Evolutionary conservation across 1,140 invertebrate genomes (phyloP), one percentile per base, ranked within the genome.

Genomic region (Danaus melanippus): DNA sequence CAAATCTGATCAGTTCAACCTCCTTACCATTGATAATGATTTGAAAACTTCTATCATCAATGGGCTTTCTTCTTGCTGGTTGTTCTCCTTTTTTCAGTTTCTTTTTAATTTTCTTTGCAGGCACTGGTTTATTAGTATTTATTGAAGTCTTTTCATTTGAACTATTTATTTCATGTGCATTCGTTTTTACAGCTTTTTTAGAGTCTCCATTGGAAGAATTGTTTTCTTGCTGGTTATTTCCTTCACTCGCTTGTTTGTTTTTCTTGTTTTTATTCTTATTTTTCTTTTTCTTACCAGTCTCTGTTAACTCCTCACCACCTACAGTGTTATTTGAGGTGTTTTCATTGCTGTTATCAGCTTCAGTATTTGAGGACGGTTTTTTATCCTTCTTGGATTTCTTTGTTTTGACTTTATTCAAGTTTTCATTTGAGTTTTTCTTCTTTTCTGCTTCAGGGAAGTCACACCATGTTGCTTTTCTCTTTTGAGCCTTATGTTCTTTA

Each of bases 11-110:
- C 15, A 93, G 75, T 66, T 92, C 88, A 42, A 92, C 69, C 66
- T 90, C 88, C 67, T 90, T 81, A 46, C 92, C 91, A 85, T 92
- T 91, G 9, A 93, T 89, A 10, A 87, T 87, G 5, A 89, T 71
- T 62, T 90, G 79, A 68, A 87, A 91, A 41, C 84, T 83, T 9
- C 66, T 51, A 46, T 83, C 80, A 62, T 66, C 56, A 11, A 87
- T 73, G 53, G 86, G 82, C 76, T 91, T 91, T 67, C 89, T 86
- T 21, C 88, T 78, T 57, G 69, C 70, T 39, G 69, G 67, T 59
- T 74, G 66, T 10, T 69, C 66, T 57, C 71, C 59, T 64, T 77
- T 78, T 32, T 71, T 70, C 45, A 69, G 78, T 46, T 64, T 72
- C 8, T 55, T 58, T 58, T 69, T 64, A 17, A 59, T 69, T 52